These are phyloP conservation scores for Mormyrops attenuatus DNA, from an alignment of 2,797 vertebrate species.

Conservation along the genomic window DNA sequence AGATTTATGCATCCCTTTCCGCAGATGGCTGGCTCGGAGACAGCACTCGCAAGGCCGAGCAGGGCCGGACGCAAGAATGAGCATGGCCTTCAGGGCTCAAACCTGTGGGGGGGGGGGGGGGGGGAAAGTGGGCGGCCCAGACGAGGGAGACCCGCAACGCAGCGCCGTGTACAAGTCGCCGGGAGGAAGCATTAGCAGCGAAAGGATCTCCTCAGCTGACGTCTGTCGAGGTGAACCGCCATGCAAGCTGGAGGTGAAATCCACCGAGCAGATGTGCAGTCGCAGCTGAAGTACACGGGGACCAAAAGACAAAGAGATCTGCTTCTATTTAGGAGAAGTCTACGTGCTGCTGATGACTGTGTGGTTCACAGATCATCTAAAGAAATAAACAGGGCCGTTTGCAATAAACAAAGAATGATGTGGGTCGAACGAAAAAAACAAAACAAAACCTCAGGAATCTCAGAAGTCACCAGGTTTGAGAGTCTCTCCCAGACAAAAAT, in stretches of 20 bases:
- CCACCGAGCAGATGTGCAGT: constrained; percentile 27
- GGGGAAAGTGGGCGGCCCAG: neutral
- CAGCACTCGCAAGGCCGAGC: constrained; percentile 21
- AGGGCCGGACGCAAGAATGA: constrained; percentile 20
- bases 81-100: constrained; percentile 33
- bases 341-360: constrained; percentile 16
- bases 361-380: constrained; percentile 31
- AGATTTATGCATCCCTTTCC: constrained; percentile 27
- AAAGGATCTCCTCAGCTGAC: constrained; percentile 30
- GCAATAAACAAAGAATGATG: constrained; percentile 29
- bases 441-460: constrained; percentile 22
- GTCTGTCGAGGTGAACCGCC: neutral
- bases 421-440: constrained; percentile 26
- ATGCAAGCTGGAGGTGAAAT: neutral
- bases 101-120: constrained; percentile 24
- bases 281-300: neutral
- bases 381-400: constrained; percentile 36
- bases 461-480: constrained; percentile 50
- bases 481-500: constrained; percentile 57
- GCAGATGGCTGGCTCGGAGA: constrained; percentile 33
- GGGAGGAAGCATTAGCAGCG: constrained; percentile 24
- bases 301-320: neutral
- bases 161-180: constrained; percentile 14
- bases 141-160: constrained; percentile 28
- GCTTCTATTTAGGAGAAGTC: constrained; percentile 29